Conservation (phyloP, 2,113 vertebrate species). For the Lipophrys pholis region DNA sequence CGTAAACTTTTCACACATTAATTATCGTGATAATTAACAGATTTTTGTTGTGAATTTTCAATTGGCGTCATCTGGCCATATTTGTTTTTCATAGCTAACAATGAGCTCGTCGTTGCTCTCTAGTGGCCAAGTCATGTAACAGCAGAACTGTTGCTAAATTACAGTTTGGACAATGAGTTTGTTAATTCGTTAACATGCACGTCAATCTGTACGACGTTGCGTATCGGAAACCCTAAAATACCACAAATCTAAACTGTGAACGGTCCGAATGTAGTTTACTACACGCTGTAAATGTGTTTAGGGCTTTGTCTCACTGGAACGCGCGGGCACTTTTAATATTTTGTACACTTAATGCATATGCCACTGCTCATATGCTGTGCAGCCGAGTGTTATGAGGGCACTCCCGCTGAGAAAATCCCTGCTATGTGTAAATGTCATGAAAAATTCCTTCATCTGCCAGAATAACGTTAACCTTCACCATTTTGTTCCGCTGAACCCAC, state of each 20-base stretch:
- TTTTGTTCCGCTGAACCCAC: constrained; percentile 82
- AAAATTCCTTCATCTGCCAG: constrained; percentile 79
- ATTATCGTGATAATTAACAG: too few species aligned
- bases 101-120: constrained; percentile 1
- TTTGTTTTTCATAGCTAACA: too few species aligned
- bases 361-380: constrained; percentile 51
- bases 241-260: too few species aligned
- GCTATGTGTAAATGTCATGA: constrained; percentile 81
- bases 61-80: too few species aligned
- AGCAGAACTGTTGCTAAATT: neutral
- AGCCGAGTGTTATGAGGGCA: constrained; percentile 67
- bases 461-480: constrained; percentile 81
- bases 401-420: constrained; percentile 66
- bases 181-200: neutral
- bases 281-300: constrained; percentile 18
- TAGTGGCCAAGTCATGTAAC: neutral
- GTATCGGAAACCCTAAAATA: neutral
- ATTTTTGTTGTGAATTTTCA: too few species aligned
- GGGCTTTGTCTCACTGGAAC: constrained; percentile 15
- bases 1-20: too few species aligned
- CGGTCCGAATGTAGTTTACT: neutral
- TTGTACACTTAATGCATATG: constrained; percentile 68
- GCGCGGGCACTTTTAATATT: constrained; percentile 58
- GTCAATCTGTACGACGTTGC: neutral
- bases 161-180: neutral